Percentiles rank a stretch among this genome's conserved stretches.
These are phyloP conservation scores for Pyrgus malvae DNA, from an alignment of 2,888 invertebrate species.

Conservation along the genomic window DNA sequence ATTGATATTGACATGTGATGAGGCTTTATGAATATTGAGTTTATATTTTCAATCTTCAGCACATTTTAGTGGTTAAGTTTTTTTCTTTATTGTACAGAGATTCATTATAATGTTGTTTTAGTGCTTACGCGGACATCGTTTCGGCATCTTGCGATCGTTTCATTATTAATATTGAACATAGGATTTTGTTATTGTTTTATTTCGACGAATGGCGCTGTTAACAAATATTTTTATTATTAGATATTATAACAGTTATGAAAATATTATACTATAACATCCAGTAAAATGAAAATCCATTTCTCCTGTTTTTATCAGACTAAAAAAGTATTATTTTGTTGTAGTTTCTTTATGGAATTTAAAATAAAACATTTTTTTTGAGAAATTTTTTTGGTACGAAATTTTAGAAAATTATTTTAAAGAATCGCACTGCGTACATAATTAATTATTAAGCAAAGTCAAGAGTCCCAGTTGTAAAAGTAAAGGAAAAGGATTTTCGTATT, in stretches of 20 bases:
- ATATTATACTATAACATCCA: slow-evolving; percentile 5
- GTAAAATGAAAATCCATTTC: slow-evolving; percentile 18
- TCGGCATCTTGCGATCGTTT: slow-evolving; percentile 27
- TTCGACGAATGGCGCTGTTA: slow-evolving; percentile 19
- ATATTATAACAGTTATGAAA: slow-evolving; percentile 7
- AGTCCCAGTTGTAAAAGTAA: not conserved
- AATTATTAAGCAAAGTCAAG: too few species aligned
- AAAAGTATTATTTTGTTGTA: too few species aligned
- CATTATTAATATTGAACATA: slow-evolving; percentile 16
- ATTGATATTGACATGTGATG: slow-evolving; percentile 63
- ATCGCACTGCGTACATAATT: too few species aligned
- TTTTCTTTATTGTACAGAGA: slow-evolving; percentile 57
- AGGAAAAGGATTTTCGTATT: slow-evolving; percentile 19
- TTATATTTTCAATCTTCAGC: slow-evolving; percentile 45
- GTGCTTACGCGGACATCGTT: slow-evolving; percentile 40
- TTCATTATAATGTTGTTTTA: slow-evolving; percentile 54
- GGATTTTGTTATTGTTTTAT: slow-evolving; percentile 29
- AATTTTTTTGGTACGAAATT: too few species aligned
- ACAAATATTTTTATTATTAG: slow-evolving; percentile 7
- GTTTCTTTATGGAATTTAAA: too few species aligned
- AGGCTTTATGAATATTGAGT: slow-evolving; percentile 59
- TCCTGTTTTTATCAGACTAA: too few species aligned
- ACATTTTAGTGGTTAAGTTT: slow-evolving; percentile 56
- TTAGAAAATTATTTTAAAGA: too few species aligned
- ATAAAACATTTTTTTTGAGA: too few species aligned